Percentiles rank a stretch among this genome's conserved stretches.
Conservation (phyloP, 2,888 invertebrate genomes). For the Amphipoea lucens region DNA sequence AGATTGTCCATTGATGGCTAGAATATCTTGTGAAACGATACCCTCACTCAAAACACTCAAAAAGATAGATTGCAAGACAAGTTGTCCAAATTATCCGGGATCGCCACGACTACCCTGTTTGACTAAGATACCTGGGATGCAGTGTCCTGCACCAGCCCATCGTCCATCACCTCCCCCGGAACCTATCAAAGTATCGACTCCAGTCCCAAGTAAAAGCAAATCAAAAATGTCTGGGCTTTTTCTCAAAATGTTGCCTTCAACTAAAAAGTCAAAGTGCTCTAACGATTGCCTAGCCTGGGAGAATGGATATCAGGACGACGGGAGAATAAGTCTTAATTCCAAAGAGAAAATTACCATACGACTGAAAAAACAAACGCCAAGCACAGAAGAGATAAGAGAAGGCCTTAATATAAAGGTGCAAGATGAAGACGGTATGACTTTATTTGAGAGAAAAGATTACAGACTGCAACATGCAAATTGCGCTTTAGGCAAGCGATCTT, state of each 20-base stretch:
- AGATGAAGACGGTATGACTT: conserved; percentile 78
- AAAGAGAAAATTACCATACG: conserved; percentile 74
- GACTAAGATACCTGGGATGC: conserved; percentile 41
- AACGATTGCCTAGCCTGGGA: conserved; percentile 63
- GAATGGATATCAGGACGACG: conserved; percentile 26
- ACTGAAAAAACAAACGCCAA: conserved; percentile 72
- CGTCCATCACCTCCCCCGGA: conserved; percentile 2
- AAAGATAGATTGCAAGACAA: conserved; percentile 59
- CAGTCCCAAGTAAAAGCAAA: conserved; percentile 20
- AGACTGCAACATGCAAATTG: conserved; percentile 54
- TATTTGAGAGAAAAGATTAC: conserved; percentile 80
- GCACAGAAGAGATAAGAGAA: conserved; percentile 77
- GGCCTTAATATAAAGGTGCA: conserved; percentile 75
- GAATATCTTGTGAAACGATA: conserved; percentile 58
- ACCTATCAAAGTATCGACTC: conserved; percentile 22
- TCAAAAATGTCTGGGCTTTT: conserved; percentile 69
- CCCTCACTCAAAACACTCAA: conserved; percentile 35
- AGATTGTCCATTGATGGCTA: conserved; percentile 46
- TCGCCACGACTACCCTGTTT: conserved; percentile 37
- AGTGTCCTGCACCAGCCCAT: conserved; percentile 33
- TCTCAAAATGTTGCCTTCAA: conserved; percentile 72
- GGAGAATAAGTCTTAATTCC: conserved; percentile 69
- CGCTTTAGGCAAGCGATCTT: conserved; percentile 43
- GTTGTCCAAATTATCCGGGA: conserved; percentile 59
- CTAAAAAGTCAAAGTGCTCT: conserved; percentile 62